Evolutionary conservation across 2,888 invertebrate species (phyloP).

Genomic region (Fissipunctia ypsillon): DNA sequence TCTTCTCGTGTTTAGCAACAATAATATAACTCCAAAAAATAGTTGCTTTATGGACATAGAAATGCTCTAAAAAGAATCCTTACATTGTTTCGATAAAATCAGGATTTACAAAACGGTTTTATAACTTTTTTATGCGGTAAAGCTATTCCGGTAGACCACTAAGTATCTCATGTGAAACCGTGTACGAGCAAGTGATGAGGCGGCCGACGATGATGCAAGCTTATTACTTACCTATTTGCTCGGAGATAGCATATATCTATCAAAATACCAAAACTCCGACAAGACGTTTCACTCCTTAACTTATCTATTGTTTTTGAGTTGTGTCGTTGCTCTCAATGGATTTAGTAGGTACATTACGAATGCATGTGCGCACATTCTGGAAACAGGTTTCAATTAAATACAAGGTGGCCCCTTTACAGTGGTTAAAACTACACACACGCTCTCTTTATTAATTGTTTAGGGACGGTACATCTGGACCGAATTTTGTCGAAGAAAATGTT

Average conservation of each 20-base stretch:
- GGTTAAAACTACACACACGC: neutral
- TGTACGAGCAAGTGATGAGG: no score
- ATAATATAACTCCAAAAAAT: slow-evolving; percentile 40
- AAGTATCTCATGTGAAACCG: no score
- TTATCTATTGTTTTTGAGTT: slow-evolving; percentile 25
- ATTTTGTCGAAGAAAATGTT: neutral
- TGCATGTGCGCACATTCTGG: slow-evolving; percentile 10
- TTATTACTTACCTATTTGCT: neutral
- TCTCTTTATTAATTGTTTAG: neutral
- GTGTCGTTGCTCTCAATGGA: slow-evolving; percentile 41
- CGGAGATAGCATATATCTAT: neutral
- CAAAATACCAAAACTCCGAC: neutral
- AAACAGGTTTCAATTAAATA: slow-evolving; percentile 12
- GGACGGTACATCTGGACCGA: neutral
- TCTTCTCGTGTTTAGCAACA: slow-evolving; percentile 34
- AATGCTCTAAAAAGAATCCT: neutral
- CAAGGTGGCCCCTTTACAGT: neutral
- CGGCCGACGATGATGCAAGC: neutral
- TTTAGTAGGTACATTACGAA: slow-evolving; percentile 6
- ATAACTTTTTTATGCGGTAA: neutral
- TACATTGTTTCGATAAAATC: neutral
- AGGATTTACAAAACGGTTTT: neutral
- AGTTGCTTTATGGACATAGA: neutral
- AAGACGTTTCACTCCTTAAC: neutral
- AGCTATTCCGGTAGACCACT: no score